Percentiles rank a stretch among this genome's conserved stretches.
Evolutionary conservation across 2,797 vertebrate genomes (phyloP).

Genomic region (Emys orbicularis): DNA sequence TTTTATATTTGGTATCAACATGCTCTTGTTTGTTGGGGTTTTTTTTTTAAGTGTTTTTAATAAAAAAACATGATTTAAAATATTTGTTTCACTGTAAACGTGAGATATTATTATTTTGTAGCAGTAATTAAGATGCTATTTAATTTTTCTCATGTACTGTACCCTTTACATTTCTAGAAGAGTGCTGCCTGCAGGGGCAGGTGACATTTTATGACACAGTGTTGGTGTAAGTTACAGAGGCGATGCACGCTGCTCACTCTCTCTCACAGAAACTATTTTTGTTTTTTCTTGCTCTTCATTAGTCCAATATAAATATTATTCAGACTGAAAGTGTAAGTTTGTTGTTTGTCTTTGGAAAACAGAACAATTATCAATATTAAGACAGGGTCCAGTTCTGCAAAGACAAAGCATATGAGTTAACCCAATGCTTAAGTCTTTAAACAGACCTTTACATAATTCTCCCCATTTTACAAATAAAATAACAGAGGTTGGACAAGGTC

Average conservation of each 20-base stretch:
- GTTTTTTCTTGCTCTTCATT: neutral
- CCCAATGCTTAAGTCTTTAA: neutral
- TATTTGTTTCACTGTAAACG: neutral
- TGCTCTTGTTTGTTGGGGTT: neutral
- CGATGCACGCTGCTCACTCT: neutral
- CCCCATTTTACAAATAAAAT: neutral
- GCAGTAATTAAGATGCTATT: constrained; percentile 56
- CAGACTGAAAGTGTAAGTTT: neutral
- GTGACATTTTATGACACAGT: neutral
- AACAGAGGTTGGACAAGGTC: neutral
- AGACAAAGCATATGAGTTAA: constrained; percentile 4
- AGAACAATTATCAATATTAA: neutral
- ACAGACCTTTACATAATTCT: neutral
- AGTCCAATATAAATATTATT: neutral
- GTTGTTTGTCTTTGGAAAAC: neutral
- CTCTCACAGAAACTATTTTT: neutral
- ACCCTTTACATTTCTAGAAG: constrained; percentile 46
- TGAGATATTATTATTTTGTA: constrained; percentile 45
- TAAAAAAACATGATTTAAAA: constrained; percentile 10
- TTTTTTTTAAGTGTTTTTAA: neutral
- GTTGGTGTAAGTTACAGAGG: constrained; percentile 2
- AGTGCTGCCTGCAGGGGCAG: neutral
- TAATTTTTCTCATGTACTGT: constrained; percentile 15
- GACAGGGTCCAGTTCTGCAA: neutral
- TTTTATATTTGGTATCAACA: neutral